Evolutionary conservation across 2,888 invertebrate genomes (phyloP).

Genomic region (Xestia sexstrigata): DNA sequence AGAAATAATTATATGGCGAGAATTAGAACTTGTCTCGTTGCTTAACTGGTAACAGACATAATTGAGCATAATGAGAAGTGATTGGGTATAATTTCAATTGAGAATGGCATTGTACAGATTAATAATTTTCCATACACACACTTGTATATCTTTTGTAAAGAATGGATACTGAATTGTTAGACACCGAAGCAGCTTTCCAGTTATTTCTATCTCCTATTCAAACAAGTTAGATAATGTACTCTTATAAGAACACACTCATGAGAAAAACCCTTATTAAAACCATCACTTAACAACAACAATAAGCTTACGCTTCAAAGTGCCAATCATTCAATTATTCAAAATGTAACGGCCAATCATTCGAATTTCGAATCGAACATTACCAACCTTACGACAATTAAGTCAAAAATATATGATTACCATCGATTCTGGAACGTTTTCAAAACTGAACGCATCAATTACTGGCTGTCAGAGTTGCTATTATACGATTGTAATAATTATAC

Average conservation of each 20-base stretch:
- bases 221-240: slow-evolving; percentile 46
- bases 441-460: slow-evolving; percentile 63
- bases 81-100: slow-evolving; percentile 30
- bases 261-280: slow-evolving; percentile 60
- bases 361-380: slow-evolving; percentile 49
- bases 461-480: slow-evolving; percentile 66
- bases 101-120: slow-evolving; percentile 14
- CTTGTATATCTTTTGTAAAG: slow-evolving; percentile 6
- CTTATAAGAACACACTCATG: slow-evolving; percentile 48
- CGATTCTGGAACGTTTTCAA: slow-evolving; percentile 60
- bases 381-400: slow-evolving; percentile 60
- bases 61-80: slow-evolving; percentile 47
- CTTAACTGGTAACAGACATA: slow-evolving; percentile 27
- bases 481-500: slow-evolving; percentile 68
- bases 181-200: slow-evolving; percentile 11
- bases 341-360: slow-evolving; percentile 54
- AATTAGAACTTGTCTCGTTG: slow-evolving; percentile 35
- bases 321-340: slow-evolving; percentile 66
- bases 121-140: slow-evolving; percentile 7
- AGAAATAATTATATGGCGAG: slow-evolving; percentile 25
- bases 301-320: slow-evolving; percentile 50
- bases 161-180: slow-evolving; percentile 16
- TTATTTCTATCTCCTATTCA: slow-evolving; percentile 41
- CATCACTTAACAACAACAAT: slow-evolving; percentile 32
- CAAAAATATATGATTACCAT: slow-evolving; percentile 52